Evolutionary conservation across 2,888 invertebrate genomes (phyloP), one percentile per base, ranked within the genome.

Genomic region (Sphaeridia pumilis): DNA sequence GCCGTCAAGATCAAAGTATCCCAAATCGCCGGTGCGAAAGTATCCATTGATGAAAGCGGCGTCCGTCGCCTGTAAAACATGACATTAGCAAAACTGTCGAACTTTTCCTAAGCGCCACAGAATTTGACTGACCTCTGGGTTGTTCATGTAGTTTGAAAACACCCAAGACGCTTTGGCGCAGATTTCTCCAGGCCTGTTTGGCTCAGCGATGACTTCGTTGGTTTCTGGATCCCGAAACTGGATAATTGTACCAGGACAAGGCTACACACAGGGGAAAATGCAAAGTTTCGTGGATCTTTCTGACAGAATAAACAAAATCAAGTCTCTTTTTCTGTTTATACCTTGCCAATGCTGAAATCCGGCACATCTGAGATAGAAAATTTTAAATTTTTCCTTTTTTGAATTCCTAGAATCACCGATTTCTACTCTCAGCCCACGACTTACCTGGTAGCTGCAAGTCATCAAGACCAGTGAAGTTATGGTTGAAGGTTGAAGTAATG

Each of bases 131-230:
- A 63, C 63, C 44, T 58, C 50, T 17, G 55, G 53, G 38, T 61
- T 61, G 20, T 56, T 52, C 10, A 55, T 47, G 27, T 63, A 63
- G 5, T 46, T 28, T 21, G 36, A 28, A 42, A 61, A 63, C 10
- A 55, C 10, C 17, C 44, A 45, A 1, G 47, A 41, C 12, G 52
- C 70, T 42, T 69, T 67, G 2, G 73, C 65, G 57, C 69, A 71
- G 3, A 74, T 58, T 62, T 75, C 75, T 24, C 76, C 76, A 2
- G 65, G 62, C 70, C 71, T 69, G 17, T 64, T 59, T 54, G 70
- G 70, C 2, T 68, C 38, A 14, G 38, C 67, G 2, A 71, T 61
- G 59, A 59, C 25, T 41, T 59, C 55, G 4, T 66, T 64, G 1
- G 62, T 65, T 14, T 57, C 56, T 0, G 57, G 22, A 52, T 67